Evolutionary conservation across 2,888 invertebrate genomes (phyloP).

Genomic region (Nemotelus pantherinus): DNA sequence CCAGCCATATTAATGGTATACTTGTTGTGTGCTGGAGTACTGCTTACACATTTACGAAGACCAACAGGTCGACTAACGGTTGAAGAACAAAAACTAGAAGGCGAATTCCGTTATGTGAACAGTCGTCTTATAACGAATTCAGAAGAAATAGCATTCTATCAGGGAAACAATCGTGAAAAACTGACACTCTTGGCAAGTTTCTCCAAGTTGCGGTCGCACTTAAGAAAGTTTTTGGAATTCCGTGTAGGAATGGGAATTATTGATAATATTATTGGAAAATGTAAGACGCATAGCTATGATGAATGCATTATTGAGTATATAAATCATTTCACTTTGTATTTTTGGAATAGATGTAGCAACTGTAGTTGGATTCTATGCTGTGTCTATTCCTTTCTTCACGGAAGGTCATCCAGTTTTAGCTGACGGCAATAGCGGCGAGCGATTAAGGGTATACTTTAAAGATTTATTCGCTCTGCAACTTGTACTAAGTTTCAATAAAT

Average conservation of each 20-base stretch:
- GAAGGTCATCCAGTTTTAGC: constrained; percentile 75
- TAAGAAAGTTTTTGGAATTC: constrained; percentile 89
- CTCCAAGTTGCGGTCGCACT: constrained; percentile 84
- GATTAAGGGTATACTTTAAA: constrained; percentile 74
- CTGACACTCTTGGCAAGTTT: constrained; percentile 88
- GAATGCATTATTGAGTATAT: neutral
- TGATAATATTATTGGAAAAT: constrained; percentile 97
- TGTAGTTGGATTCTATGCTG: constrained; percentile 95
- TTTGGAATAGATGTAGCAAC: constrained; percentile 82
- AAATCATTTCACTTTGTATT: constrained; percentile 46
- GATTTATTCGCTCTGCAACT: neutral
- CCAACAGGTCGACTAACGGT: constrained; percentile 91
- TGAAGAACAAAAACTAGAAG: constrained; percentile 96
- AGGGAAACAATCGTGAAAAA: constrained; percentile 88
- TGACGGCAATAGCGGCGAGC: constrained; percentile 74
- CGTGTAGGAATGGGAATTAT: constrained; percentile 91
- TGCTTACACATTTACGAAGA: constrained; percentile 85
- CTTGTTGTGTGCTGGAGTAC: constrained; percentile 83
- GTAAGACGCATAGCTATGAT: constrained; percentile 67
- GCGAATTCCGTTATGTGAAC: constrained; percentile 97
- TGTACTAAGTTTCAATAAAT: neutral
- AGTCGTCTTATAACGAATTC: constrained; percentile 96
- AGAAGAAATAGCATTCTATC: constrained; percentile 82
- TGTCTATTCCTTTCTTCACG: constrained; percentile 92
- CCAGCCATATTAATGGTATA: constrained; percentile 90